These are phyloP conservation scores for Sinocyclocheilus maitianheensis DNA, from an alignment of 2,113 vertebrate species.

Conservation along the genomic window DNA sequence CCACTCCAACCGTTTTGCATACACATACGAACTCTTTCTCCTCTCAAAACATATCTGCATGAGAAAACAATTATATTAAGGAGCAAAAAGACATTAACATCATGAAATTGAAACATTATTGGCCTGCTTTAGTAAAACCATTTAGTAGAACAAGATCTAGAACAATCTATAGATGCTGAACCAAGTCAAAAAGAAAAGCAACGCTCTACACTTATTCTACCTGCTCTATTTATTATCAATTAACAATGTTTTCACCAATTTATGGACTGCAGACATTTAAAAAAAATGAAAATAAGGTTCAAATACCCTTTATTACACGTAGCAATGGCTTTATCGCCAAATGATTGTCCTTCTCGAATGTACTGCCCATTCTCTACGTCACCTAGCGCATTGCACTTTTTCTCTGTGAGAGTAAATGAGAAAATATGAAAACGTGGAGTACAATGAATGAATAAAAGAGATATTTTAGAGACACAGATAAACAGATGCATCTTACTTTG, in stretches of 20 bases:
- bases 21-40: conserved; percentile 59
- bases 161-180: neutral
- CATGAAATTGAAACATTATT: neutral
- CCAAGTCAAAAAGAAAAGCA: neutral
- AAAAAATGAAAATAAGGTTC: neutral
- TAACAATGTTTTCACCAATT: neutral
- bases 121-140: neutral
- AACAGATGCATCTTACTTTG: conserved; percentile 58
- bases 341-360: conserved; percentile 43
- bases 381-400: conserved; percentile 61
- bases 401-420: conserved; percentile 51
- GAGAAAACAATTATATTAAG: neutral
- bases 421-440: neutral
- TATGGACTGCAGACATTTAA: neutral
- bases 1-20: conserved; percentile 64
- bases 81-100: neutral
- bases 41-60: conserved; percentile 66
- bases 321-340: conserved; percentile 62
- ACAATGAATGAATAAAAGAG: neutral
- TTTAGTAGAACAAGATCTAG: neutral
- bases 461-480: neutral
- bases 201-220: neutral
- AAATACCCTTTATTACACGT: conserved; percentile 66
- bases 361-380: conserved; percentile 63
- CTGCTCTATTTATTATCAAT: neutral